Evolutionary conservation across 35 echinoderm and acorn worm species (phyloP).

Genomic region (Ophioderma brevispina): DNA sequence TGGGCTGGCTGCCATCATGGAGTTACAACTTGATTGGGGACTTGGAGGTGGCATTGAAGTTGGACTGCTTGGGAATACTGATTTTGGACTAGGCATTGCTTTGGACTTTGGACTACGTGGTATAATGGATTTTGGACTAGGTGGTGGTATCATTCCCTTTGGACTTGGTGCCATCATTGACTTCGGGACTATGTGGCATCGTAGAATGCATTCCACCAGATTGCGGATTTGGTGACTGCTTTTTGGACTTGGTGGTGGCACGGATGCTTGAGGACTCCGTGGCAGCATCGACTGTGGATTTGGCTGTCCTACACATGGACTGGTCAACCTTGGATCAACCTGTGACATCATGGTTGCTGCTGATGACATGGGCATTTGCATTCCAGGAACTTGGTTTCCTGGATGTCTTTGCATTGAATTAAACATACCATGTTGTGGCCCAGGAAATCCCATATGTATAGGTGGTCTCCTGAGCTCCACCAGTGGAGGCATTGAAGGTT

Average conservation of each 20-base stretch:
- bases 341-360: not conserved
- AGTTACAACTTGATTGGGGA: not conserved
- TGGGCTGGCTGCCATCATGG: not conserved
- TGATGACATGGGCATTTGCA: not conserved
- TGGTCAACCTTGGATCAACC: not conserved
- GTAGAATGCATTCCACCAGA: constrained; percentile 4
- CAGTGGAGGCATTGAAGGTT: not conserved
- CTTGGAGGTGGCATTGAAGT: not conserved
- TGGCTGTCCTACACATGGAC: not conserved
- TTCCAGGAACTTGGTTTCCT: not conserved
- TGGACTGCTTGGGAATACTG: not conserved
- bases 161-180: constrained; percentile 10
- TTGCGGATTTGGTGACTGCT: constrained; percentile 6
- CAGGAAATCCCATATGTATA: not conserved
- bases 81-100: not conserved
- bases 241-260: not conserved
- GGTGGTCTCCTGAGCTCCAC: not conserved
- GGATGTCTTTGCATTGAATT: not conserved
- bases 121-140: not conserved
- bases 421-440: not conserved
- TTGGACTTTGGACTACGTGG: not conserved
- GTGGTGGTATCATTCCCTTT: constrained; percentile 2
- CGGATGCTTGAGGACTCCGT: not conserved
- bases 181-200: not conserved
- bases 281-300: not conserved